Base-by-base conservation (phyloP, 2,797 vertebrate genomes). In the Jordanella pulchra region DNA sequence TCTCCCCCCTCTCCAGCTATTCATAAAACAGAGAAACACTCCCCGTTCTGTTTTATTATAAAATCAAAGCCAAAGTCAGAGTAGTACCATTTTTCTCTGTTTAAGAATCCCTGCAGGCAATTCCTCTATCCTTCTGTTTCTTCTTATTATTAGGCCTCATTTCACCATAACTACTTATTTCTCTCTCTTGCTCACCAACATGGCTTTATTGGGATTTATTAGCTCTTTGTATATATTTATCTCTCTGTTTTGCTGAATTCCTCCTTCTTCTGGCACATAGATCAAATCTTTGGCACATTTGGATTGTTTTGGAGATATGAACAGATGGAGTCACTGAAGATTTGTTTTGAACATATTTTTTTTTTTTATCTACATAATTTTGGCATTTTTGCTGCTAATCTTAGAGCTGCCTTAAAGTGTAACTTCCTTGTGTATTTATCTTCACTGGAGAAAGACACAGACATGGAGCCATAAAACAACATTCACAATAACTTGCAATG, bases 271-370 rank as follows among this genome's bases (percentile, higher is more conserved):
- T 89, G 80, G 69, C 79, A 50, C 28, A 45, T 3, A 47, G 50
- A 75, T 73, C 15, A 69, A 79, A 77, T 65, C 48, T 35, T 51
- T 80, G 76, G 77, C 85, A 67, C 61, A 39, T 74, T 61, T 35
- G n/a, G 32, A 18, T 60, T 66, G 67, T 48, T 79, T 75, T 71
- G 72, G 28, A 75, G 64, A 71, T 76, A 71, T 67, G 74, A 83
- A 63, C 88, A 89, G 82, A 88, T 87, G 84, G 83, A 80, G 53
- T 63, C 54, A 35, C 80, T 58, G 69, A 50, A 70, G 47, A 67
- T 80, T 82, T 73, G 65, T 81, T 83, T 73, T 68, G 47, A 74
- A 69, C 65, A 47, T 51, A 55, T 55, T 70, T 51, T 69, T 65
- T 45, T 68, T 63, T 51, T 76, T 71, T 66, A 65, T 72, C 71